phyloP scores from a whole-genome alignment of 1,140 invertebrate species.

The Luehdorfia chinensis region DNA sequence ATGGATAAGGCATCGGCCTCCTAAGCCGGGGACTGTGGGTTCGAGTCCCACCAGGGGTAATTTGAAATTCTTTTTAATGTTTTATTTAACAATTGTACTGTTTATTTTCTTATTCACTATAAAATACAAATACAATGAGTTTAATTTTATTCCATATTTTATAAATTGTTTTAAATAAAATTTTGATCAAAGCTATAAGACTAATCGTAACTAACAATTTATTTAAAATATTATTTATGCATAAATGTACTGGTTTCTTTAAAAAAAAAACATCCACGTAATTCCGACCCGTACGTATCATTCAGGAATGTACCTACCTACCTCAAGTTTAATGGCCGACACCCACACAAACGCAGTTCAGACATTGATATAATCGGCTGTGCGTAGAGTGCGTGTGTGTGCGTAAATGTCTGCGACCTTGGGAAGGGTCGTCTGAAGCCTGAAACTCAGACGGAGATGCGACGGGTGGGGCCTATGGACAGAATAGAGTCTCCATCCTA shows the following conservation, averaged over 20 bases:
- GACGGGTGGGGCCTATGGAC: constrained; percentile 14
- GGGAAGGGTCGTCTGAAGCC: constrained; percentile 58
- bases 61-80: too few relatives aligned
- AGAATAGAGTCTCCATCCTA: constrained; percentile 8
- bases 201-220: too few relatives aligned
- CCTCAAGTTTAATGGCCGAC: constrained; percentile 22
- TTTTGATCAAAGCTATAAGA: too few relatives aligned
- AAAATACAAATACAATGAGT: too few relatives aligned
- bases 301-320: constrained; percentile 8
- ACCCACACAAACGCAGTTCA: constrained; percentile 18
- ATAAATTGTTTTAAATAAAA: too few relatives aligned
- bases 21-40: constrained; percentile 15
- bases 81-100: constrained; percentile 7
- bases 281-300: not conserved
- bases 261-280: too few relatives aligned
- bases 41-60: constrained; percentile 15
- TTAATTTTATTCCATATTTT: too few relatives aligned
- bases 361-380: constrained; percentile 17
- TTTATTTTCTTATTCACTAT: too few relatives aligned
- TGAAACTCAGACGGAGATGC: constrained; percentile 32
- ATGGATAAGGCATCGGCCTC: constrained; percentile 31
- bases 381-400: constrained; percentile 42
- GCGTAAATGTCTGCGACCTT: constrained; percentile 62
- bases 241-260: too few relatives aligned
- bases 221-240: too few relatives aligned